These are phyloP conservation scores for Scaptomyza tumidula DNA, from an alignment of 2,888 invertebrate genomes.

Conservation along the genomic window DNA sequence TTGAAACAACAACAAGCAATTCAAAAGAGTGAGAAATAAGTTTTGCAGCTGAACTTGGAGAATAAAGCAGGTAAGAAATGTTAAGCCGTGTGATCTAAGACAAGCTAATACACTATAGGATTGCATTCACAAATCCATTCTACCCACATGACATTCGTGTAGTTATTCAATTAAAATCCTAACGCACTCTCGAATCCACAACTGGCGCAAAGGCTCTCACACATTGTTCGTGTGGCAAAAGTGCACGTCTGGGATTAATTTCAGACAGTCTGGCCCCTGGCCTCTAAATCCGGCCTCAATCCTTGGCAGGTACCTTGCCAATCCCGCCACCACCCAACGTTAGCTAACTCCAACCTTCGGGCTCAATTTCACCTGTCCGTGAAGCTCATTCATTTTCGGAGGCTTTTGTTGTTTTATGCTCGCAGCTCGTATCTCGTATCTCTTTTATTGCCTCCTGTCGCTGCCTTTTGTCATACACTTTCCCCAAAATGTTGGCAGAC, in stretches of 20 bases:
- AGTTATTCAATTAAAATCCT: constrained; percentile 74
- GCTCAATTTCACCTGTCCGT: constrained; percentile 27
- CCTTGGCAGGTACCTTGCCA: no score
- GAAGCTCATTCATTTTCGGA: constrained; percentile 62
- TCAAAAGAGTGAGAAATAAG: constrained; percentile 31
- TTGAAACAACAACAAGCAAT: neutral
- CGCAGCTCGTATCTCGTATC: constrained; percentile 45
- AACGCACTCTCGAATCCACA: constrained; percentile 32
- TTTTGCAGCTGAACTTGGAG: constrained; percentile 5
- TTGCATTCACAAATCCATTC: constrained; percentile 34
- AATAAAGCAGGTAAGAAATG: neutral
- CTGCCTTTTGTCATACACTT: constrained; percentile 49
- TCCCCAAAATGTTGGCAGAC: constrained; percentile 14
- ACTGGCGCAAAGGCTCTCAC: constrained; percentile 16
- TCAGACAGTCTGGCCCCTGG: constrained; percentile 4
- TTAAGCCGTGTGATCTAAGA: neutral
- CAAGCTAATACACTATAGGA: neutral
- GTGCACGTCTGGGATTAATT: constrained; percentile 73
- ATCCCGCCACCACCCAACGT: neutral
- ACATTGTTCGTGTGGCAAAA: constrained; percentile 50
- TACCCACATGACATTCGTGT: constrained; percentile 37
- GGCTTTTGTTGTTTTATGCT: constrained; percentile 67
- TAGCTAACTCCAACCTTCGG: neutral
- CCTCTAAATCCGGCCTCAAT: constrained; percentile 9
- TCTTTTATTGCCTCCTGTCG: constrained; percentile 63